Evolutionary conservation across 2,888 invertebrate species (phyloP), one percentile per base, ranked within the genome.

Genomic region (Entomobrya proxima): DNA sequence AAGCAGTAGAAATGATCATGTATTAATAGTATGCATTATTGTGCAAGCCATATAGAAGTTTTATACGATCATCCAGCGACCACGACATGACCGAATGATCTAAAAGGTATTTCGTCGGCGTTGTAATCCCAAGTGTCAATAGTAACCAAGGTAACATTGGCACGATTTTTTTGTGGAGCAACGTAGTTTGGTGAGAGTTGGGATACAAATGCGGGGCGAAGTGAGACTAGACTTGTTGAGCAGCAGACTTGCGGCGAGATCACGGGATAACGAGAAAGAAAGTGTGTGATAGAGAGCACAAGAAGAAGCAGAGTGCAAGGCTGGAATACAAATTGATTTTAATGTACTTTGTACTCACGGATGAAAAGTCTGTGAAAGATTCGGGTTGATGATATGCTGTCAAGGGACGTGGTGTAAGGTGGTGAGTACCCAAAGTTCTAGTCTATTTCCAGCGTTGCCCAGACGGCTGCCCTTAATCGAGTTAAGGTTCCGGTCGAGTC

Each of bases 341-440:
- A 30, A 47, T 58, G 27, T 27, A 32, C 4, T 9, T 15, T 4
- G 9, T 15, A 67, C 72, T 72, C 47, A 72, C 72, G 47, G 18
- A 72, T 47, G 47, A 27, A 30, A 72, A 30, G 32, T n/a, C 72
- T 30, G 44, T 44, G 67, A 67, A 72, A 72, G 72, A 72, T 50
- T 72, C 30, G 1, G 18, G 15, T 7, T 44, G 30, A 6, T 27
- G 27, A 9, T 9, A 0, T 72, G 1, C 9, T 24, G 72, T 91
- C 91, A 97, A 90, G 96, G 96, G 88, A 96, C 96, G 95, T 95
- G 96, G 92, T 96, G 96, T 75, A 96, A 93, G 91, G 95, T 95
- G 74, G 96, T 96, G 69, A 97, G 94, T 58, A 97, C 96, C 91
- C 95, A 94, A 92, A 96, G 94, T 94, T 97, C 96, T 92, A 96